Evolutionary conservation across 2,113 vertebrate genomes (phyloP).

Genomic region (Antigone vipio): DNA sequence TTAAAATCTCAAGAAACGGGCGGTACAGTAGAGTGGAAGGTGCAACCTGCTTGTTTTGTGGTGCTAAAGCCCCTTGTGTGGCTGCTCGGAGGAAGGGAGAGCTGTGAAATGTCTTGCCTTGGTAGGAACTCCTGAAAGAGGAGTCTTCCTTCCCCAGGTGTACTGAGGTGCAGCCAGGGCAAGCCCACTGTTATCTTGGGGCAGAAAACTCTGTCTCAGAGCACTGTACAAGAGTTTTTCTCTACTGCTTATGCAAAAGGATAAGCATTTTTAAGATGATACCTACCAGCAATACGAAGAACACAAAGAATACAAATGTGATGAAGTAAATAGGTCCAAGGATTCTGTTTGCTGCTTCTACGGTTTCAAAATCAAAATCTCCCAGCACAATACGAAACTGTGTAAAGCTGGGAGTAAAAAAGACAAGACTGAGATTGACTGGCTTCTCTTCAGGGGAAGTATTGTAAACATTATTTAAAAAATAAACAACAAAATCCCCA

Average conservation of each 20-base stretch:
- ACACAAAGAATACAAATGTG: slow-evolving; percentile 75
- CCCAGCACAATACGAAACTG: slow-evolving; percentile 78
- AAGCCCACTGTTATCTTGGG: background rate
- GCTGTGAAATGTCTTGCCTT: background rate
- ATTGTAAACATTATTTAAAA: background rate
- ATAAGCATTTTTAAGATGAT: background rate
- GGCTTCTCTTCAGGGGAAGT: background rate
- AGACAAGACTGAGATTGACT: background rate
- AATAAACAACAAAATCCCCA: too few species aligned
- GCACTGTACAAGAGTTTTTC: background rate
- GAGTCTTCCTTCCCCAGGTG: background rate
- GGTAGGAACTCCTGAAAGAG: background rate
- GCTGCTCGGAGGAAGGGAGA: background rate
- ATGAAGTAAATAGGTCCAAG: slow-evolving; percentile 78
- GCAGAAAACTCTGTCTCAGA: background rate
- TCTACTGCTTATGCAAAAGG: background rate
- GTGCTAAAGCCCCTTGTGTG: background rate
- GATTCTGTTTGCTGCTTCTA: slow-evolving; percentile 65
- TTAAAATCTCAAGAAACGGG: background rate
- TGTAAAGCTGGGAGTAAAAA: slow-evolving; percentile 66
- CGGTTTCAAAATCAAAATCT: slow-evolving; percentile 73
- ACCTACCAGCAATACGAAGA: slow-evolving; percentile 77
- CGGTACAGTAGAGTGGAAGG: background rate
- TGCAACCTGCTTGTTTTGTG: background rate
- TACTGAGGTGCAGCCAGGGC: background rate